Base-by-base conservation (phyloP, 1,140 invertebrate species). In the Mya arenaria region DNA sequence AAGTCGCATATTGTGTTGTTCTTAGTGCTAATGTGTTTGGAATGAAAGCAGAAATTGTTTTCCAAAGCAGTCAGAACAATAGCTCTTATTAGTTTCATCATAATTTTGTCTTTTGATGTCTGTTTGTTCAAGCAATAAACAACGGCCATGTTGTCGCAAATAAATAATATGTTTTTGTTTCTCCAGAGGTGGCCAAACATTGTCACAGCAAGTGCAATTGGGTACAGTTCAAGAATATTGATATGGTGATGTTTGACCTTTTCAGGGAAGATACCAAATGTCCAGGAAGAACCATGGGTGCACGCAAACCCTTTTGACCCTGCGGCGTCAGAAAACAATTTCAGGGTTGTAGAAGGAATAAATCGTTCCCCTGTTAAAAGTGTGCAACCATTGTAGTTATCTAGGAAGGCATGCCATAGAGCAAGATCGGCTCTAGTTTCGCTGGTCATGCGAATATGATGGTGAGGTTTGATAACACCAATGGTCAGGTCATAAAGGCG, bases 121-220 rank as follows among this genome's bases (percentile, higher is more conserved):
- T 69, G 66, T 28, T 69, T 69, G 25, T 69, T 69, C 19, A 48
- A 28, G 30, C 65, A 68, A 30, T 68, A 41, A 17, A 69, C 66
- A 28, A 48, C 37, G 5, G 39, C 66, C 37, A 69, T 44, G 41
- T 69, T 69, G 52, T 69, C 66, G 10, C 66, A 69, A 37, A 69
- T 23, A 52, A 69, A 69, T n/a, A 69, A 17, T 13, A 69, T 69
- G 41, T 69, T 69, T 52, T 69, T 69, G 37, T 69, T 69, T 13
- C 30, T 4, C 66, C 66, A 69, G 4, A 28, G 52, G n/a, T 44
- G 41, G 52, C 66, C 66, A 48, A 69, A 69, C 4, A 69, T 28
- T 13, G 25, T 30, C 5, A 69, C 66, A 48, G 66, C 66, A 1
- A 69, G 66, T 17, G 66, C 41, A 48, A 69, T 69, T 19, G 66